These are phyloP conservation scores for Oncorhynchus kisutch DNA, from an alignment of 2,113 vertebrate genomes.

Conservation along the genomic window DNA sequence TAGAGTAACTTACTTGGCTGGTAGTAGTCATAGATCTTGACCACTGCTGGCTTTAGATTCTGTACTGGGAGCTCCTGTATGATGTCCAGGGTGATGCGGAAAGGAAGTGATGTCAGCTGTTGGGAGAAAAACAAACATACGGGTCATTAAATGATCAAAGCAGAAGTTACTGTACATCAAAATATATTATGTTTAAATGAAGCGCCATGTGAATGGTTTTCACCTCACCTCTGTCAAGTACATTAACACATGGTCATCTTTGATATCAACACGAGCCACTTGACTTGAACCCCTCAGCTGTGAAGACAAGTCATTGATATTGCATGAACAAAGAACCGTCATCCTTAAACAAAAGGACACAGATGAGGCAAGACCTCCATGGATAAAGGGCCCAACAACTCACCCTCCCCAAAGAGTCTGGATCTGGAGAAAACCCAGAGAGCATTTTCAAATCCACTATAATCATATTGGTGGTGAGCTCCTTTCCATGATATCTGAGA, in stretches of 20 bases:
- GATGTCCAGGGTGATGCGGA: slow-evolving; percentile 60
- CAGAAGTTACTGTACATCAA: too few relatives aligned
- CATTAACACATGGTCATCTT: slow-evolving; percentile 53
- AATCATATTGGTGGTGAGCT: slow-evolving; percentile 62
- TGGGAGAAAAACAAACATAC: neutral
- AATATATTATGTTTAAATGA: neutral
- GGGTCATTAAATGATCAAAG: too few relatives aligned
- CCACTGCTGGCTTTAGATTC: slow-evolving; percentile 77
- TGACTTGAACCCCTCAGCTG: slow-evolving; percentile 39
- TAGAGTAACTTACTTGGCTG: slow-evolving; percentile 75
- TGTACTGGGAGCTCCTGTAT: slow-evolving; percentile 67
- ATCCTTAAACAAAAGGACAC: neutral
- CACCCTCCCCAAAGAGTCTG: slow-evolving; percentile 30
- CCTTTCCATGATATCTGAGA: slow-evolving; percentile 28
- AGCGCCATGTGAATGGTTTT: neutral
- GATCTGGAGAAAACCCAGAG: slow-evolving; percentile 59
- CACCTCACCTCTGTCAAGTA: slow-evolving; percentile 61
- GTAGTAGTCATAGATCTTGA: slow-evolving; percentile 84
- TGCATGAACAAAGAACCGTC: neutral
- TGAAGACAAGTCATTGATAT: neutral
- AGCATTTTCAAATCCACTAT: slow-evolving; percentile 65
- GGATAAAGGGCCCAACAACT: neutral
- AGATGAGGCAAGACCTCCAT: too few relatives aligned
- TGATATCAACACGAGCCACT: slow-evolving; percentile 62
- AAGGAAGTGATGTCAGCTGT: neutral